Percentiles rank a stretch among this genome's conserved stretches.
Evolutionary conservation across 2,888 invertebrate genomes (phyloP).

Genomic region (Oxycera nigricornis): DNA sequence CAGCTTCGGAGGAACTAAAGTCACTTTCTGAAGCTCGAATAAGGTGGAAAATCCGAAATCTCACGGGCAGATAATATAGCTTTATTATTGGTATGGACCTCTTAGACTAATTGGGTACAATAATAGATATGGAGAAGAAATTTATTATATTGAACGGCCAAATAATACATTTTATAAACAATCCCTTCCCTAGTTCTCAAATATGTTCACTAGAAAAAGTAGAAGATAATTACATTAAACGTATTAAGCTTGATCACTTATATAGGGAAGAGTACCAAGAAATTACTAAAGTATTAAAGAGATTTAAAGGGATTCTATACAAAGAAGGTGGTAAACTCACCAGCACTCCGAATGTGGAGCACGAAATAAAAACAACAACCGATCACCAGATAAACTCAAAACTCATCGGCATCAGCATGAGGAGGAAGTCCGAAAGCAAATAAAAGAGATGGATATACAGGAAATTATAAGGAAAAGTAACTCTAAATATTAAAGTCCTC

Average conservation of each 20-base stretch:
- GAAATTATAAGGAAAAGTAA: slow-evolving; percentile 40
- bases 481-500: slow-evolving; percentile 38
- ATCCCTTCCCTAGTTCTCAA: background rate
- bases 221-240: background rate
- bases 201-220: background rate
- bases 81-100: background rate
- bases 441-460: slow-evolving; percentile 36
- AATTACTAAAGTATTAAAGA: background rate
- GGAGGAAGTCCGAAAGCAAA: slow-evolving; percentile 31
- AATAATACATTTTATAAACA: background rate
- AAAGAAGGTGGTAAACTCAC: slow-evolving; percentile 38
- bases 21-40: slow-evolving; percentile 31
- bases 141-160: background rate
- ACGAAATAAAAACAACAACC: slow-evolving; percentile 40
- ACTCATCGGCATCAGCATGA: slow-evolving; percentile 36
- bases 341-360: slow-evolving; percentile 15
- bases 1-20: slow-evolving; percentile 39
- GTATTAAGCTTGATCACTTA: background rate
- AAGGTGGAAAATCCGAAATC: slow-evolving; percentile 36
- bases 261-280: background rate
- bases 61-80: slow-evolving; percentile 34
- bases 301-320: background rate
- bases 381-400: slow-evolving; percentile 39
- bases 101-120: background rate
- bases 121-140: background rate